Evolutionary conservation across 1,140 invertebrate species (phyloP), one percentile per base, ranked within the genome.

Genomic region (Zaprionus nigranus): DNA sequence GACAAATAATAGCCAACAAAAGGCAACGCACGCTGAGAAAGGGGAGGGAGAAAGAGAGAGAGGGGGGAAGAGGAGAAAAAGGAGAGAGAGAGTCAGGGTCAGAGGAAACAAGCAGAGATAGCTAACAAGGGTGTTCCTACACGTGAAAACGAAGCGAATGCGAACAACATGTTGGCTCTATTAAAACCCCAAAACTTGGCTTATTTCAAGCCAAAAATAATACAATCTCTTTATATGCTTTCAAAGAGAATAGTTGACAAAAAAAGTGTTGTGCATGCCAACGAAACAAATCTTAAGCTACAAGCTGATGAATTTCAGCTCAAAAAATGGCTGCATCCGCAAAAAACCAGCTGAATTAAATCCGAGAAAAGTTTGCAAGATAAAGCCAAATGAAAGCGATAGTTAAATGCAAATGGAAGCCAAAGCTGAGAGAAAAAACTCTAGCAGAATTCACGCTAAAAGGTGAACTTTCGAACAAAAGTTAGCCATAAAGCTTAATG

Each of bases 1-100:
- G 65, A 72, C 74, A 66, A 56, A 72, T 59, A 71, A 65, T 28
- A 51, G 46, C 46, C 46, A 12, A 51, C 46, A 20, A 51, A 51
- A 51, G 20, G 46, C 46, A 13, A 36, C 34, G 20, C 24, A 38
- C 22, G 61, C 15, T 40, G 7, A 24, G 11, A 51, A 11, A 51
- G 20, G 3, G 3, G 9, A 51, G 20, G 3, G 40, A 36, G 12
- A 12, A 11, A 12, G 6, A 36, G 12, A 12, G 5, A 12, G 6
- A 6, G 28, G 17, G 17, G 1, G 12, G 20, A 53, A 17, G 20
- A 28, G 22, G 17, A 51, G 28, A 22, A 17, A 63, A 24, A 24
- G 12, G 20, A 36, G 22, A 20, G 53, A 38, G 22, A 22, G 4
- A 24, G 49, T 24, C 40, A n/a, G n/a, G 2, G 2, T 9, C n/a